Evolutionary conservation across 2,888 invertebrate species (phyloP).

Genomic region (Neoscelio sp.): DNA sequence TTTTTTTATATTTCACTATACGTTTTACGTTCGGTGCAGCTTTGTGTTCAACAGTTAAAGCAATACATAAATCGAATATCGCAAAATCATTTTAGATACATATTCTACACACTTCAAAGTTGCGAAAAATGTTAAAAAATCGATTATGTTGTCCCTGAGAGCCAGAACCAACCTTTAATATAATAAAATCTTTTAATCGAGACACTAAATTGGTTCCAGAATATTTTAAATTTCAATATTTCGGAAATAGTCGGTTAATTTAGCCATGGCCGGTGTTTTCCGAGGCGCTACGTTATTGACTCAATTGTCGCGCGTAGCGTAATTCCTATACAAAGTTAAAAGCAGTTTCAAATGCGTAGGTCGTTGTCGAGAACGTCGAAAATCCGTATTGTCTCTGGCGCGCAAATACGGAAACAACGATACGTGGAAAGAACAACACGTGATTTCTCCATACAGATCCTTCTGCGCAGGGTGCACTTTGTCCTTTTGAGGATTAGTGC

Average conservation of each 20-base stretch:
- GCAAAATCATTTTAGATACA: too few species aligned
- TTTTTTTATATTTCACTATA: too few species aligned
- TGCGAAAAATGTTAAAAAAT: too few species aligned
- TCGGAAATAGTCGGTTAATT: constrained; percentile 42
- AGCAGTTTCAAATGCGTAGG: constrained; percentile 38
- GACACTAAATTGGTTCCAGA: background rate
- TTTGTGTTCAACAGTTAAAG: too few species aligned
- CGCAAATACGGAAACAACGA: background rate
- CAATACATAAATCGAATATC: too few species aligned
- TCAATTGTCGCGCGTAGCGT: constrained; percentile 42
- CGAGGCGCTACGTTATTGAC: constrained; percentile 34
- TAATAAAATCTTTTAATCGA: background rate
- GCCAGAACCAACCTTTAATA: too few species aligned
- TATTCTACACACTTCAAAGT: too few species aligned
- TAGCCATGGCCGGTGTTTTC: constrained; percentile 37
- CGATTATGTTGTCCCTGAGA: too few species aligned
- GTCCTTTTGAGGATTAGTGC: constrained; percentile 9
- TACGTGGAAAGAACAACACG: background rate
- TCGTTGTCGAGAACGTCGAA: constrained; percentile 5
- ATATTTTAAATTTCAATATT: constrained; percentile 55
- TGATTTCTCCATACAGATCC: too few species aligned
- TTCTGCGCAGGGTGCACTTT: background rate
- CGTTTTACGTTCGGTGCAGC: too few species aligned
- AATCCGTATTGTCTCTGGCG: background rate
- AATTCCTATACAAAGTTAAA: constrained; percentile 53